Evolutionary conservation across 1,140 invertebrate genomes (phyloP), one percentile per base, ranked within the genome.

Genomic region (Tribolium castaneum): DNA sequence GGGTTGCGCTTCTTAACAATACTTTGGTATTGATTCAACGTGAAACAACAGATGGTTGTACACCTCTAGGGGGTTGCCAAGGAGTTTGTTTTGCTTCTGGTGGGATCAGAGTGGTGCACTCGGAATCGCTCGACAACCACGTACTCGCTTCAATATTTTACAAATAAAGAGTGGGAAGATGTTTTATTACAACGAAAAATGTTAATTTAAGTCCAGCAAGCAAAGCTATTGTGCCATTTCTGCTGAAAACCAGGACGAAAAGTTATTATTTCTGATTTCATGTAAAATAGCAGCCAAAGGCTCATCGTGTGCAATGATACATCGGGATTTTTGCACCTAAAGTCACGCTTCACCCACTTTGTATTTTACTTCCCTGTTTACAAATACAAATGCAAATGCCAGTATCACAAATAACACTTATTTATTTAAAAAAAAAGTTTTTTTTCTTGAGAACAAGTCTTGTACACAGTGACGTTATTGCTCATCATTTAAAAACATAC

Each of bases 11-110:
- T 22, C 59, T n/a, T 66, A 66, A 66, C 30, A 35, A 66, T 12
- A 35, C 22, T 16, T 9, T 13, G 3, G 59, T 66, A 66, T 66
- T 35, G 59, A 66, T 66, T 45, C 59, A 39, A 34, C 59, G 30
- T 35, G 25, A 12, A 25, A 66, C 30, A 35, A 66, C 59, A 66
- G 59, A 66, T 66, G 59, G 25, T 66, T 35, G 34, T 35, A 9
- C 30, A 66, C 59, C 59, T 66, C 34, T 66, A n/a, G 59, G 59
- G 59, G 59, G 59, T 66, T 66, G 25, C 25, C 59, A 66, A 35
- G 59, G 59, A 66, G 19, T 66, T 35, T 35, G 30, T 59, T 59
- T 59, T 66, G 25, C 10, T 35, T 34, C n/a, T 34, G 9, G 10
- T 7, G 30, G 25, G 34, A 35, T 35, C n/a, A 66, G 12, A 52